Conservation (phyloP, 2,888 invertebrate species). For the Trichopria drosophilae region DNA sequence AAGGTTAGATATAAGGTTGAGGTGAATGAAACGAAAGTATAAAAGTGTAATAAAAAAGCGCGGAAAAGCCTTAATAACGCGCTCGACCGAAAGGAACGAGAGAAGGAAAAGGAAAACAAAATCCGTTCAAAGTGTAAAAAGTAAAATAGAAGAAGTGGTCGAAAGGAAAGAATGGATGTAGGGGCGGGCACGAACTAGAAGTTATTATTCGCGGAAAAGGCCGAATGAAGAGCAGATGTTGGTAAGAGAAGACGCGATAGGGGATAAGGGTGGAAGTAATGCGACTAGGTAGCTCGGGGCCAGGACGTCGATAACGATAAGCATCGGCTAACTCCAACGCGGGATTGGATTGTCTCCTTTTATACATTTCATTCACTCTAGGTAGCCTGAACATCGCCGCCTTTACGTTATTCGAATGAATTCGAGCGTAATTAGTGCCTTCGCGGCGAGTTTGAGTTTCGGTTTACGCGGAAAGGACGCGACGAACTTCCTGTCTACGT, state of each 20-base stretch:
- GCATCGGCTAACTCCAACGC: slow-evolving; percentile 20
- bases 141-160: slow-evolving; percentile 4
- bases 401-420: too few relatives aligned
- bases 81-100: too few relatives aligned
- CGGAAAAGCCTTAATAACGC: too few relatives aligned
- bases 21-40: too few relatives aligned
- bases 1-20: too few relatives aligned
- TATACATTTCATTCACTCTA: slow-evolving; percentile 27
- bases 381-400: too few relatives aligned
- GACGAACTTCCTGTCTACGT: too few relatives aligned
- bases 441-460: too few relatives aligned
- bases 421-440: too few relatives aligned
- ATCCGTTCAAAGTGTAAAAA: too few relatives aligned
- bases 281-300: slow-evolving; percentile 10
- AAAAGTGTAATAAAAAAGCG: too few relatives aligned
- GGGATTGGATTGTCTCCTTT: slow-evolving; percentile 37
- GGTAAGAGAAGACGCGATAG: neutral
- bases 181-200: slow-evolving; percentile 3
- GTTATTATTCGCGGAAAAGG: neutral
- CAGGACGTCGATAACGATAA: slow-evolving; percentile 26
- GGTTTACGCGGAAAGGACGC: too few relatives aligned
- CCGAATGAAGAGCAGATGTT: neutral
- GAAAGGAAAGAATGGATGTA: slow-evolving; percentile 3
- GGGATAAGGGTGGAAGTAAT: slow-evolving; percentile 19
- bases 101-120: neutral